phyloP scores from a whole-genome alignment of 2,888 invertebrate genomes.

The Ferdinandea cuprea region DNA sequence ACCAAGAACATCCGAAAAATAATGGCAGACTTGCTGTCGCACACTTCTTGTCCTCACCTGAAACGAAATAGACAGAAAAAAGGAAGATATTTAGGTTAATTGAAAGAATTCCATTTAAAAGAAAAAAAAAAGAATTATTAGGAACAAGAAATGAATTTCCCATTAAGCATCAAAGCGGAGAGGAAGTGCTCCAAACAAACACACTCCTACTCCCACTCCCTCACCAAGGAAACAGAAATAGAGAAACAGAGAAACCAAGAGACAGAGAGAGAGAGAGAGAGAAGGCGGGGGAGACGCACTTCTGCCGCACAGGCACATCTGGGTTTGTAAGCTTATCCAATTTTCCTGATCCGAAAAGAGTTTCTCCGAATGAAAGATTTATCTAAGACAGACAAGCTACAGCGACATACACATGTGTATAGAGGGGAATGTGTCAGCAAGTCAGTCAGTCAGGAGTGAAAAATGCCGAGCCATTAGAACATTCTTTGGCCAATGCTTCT shows the following conservation, averaged over 20 bases:
- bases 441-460: slow-evolving; percentile 5
- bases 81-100: slow-evolving; percentile 38
- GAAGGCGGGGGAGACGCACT: no score
- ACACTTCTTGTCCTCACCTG: slow-evolving; percentile 45
- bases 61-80: slow-evolving; percentile 12
- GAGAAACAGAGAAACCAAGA: no score
- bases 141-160: slow-evolving; percentile 15
- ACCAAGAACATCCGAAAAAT: background rate
- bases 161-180: slow-evolving; percentile 25
- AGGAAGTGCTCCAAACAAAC: slow-evolving; percentile 7
- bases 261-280: no score
- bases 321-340: background rate
- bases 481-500: background rate
- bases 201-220: no score
- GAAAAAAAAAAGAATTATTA: background rate
- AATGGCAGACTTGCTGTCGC: slow-evolving; percentile 17
- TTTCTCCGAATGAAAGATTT: slow-evolving; percentile 35
- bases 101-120: slow-evolving; percentile 29
- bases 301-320: no score
- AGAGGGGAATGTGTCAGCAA: background rate
- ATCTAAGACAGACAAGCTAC: slow-evolving; percentile 12
- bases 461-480: slow-evolving; percentile 21
- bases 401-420: background rate
- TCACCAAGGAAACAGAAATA: no score
- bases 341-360: background rate